Evolutionary conservation across 2,888 invertebrate genomes (phyloP).

Genomic region (Sarcophaga variegata): DNA sequence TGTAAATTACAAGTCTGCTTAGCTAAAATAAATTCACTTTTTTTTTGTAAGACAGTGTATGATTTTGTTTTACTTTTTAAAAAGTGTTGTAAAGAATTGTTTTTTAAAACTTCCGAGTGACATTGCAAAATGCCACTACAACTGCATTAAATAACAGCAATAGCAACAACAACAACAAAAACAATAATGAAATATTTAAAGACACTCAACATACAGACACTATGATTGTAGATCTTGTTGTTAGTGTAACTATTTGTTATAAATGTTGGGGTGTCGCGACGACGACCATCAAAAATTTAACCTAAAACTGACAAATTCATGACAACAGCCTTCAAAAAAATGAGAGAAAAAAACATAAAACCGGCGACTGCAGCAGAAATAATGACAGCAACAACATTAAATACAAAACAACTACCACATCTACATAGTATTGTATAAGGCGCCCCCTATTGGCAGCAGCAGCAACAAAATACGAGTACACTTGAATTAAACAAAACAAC

Average conservation of each 20-base stretch:
- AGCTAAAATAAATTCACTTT: too few relatives aligned
- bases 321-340: conserved; percentile 66
- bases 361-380: conserved; percentile 45
- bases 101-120: conserved; percentile 15
- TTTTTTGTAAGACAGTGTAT: too few relatives aligned
- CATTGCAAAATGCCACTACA: conserved; percentile 43
- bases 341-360: not conserved
- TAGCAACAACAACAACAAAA: conserved; percentile 3
- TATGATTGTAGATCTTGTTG: conserved; percentile 31
- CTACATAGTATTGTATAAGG: conserved; percentile 6
- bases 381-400: conserved; percentile 65
- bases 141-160: conserved; percentile 22
- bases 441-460: conserved; percentile 64
- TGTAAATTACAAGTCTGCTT: too few relatives aligned
- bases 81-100: too few relatives aligned
- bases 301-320: conserved; percentile 74
- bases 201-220: conserved; percentile 41
- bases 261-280: conserved; percentile 64
- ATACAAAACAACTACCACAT: conserved; percentile 34
- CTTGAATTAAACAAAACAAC: conserved; percentile 23
- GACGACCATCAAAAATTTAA: conserved; percentile 72
- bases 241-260: conserved; percentile 27
- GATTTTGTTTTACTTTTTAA: too few relatives aligned
- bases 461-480: not conserved
- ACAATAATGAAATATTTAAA: conserved; percentile 25